Percentiles rank a stretch among this genome's conserved stretches.
Evolutionary conservation across 2,888 invertebrate species (phyloP).

Genomic region (Anorthoa munda): DNA sequence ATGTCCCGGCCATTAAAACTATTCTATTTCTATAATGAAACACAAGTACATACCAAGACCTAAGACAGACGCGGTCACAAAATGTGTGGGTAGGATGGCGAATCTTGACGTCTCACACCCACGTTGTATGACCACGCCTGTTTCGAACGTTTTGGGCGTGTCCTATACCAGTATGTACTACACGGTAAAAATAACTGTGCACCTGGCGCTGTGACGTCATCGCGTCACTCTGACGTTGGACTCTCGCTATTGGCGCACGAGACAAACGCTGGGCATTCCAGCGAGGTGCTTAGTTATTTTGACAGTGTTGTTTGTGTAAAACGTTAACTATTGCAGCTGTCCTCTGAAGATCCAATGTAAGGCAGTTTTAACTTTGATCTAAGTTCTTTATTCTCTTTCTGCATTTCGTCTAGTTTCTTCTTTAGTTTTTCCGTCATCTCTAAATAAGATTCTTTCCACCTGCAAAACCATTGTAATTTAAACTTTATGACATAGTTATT

Average conservation of each 20-base stretch:
- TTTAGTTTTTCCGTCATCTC: slow-evolving; percentile 92
- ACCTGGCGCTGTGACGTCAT: no score
- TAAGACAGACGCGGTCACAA: not conserved
- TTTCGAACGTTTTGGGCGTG: not conserved
- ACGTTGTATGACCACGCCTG: not conserved
- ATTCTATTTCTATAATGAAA: slow-evolving; percentile 4
- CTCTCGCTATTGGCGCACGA: no score
- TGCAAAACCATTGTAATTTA: slow-evolving; percentile 70
- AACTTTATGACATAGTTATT: not conserved
- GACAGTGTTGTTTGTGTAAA: not conserved
- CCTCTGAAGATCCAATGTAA: slow-evolving; percentile 70
- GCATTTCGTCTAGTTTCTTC: slow-evolving; percentile 89
- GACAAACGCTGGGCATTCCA: no score
- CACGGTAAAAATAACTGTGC: no score
- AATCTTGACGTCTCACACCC: not conserved
- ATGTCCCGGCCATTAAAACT: slow-evolving; percentile 9
- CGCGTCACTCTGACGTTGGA: no score
- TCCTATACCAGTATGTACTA: not conserved
- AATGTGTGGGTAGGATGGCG: not conserved
- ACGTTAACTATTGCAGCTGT: slow-evolving; percentile 76
- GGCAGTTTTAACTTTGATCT: slow-evolving; percentile 81
- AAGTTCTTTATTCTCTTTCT: slow-evolving; percentile 89
- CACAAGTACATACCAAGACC: not conserved
- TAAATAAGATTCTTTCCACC: slow-evolving; percentile 92
- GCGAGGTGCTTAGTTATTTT: no score